Base-by-base conservation (phyloP, 2,888 invertebrate species). In the Lithophane socia region DNA sequence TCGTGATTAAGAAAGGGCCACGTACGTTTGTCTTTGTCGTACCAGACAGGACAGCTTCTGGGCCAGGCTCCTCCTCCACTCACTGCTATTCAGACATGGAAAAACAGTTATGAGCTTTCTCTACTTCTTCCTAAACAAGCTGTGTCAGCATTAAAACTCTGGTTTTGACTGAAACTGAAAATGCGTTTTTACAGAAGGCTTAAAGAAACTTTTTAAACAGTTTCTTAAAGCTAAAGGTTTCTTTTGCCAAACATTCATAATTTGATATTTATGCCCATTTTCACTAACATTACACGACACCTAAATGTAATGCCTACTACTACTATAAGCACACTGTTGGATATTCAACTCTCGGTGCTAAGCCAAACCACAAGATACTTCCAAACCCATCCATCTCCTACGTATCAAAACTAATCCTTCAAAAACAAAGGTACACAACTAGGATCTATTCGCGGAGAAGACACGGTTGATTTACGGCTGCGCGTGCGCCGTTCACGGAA, bases 401-500 rank as follows among this genome's bases (percentile, higher is more conserved):
- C 18, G 42, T 9, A 63, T 82, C 70, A 82, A 56, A 82, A 60
- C 68, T 56, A 66, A 84, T 84, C 75, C 65, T 49, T 64, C 47
- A 80, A 72, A 82, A 88, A 88, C 84, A 87, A 87, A 89, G 84
- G 80, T 82, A 81, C 78, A 81, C 82, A 85, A 83, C 77, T 73
- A 77, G 64, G 71, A 79, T 87, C 86, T 91, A 93, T 92, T 93
- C 90, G 86, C 77, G 88, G 89, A 88, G 80, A 79, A 83, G 88
- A 88, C 89, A 86, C 91, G 88, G 78, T 85, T 93, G 93, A 93
- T 93, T 93, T 92, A 93, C 87, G 79, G 84, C 84, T 85, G 90
- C 87, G 90, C 90, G 84, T 85, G 87, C 90, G 86, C 84, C 86
- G 85, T 90, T 91, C 91, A 89, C 87, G 90, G 91, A 92, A 93